These are phyloP conservation scores for Onchidella celtica DNA, from an alignment of 2,888 invertebrate species.

Conservation along the genomic window DNA sequence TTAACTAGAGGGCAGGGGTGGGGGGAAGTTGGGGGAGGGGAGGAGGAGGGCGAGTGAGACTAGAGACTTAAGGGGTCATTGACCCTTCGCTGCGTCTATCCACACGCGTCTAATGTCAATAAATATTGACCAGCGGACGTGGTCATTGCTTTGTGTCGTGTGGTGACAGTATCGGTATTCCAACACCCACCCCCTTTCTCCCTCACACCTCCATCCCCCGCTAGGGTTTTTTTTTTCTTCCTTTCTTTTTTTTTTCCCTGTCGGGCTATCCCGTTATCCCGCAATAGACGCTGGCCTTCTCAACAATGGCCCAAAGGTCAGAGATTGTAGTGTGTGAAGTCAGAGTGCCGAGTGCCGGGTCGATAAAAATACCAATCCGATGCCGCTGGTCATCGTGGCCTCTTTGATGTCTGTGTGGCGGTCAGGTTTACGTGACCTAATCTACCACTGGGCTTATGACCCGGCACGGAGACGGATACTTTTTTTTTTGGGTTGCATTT, in stretches of 20 bases:
- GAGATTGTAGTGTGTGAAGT: not conserved
- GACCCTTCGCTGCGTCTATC: not conserved
- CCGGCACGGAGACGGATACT: no score
- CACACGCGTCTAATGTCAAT: slow-evolving; percentile 31
- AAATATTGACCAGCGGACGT: slow-evolving; percentile 33
- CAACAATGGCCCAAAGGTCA: not conserved
- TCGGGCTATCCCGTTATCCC: not conserved
- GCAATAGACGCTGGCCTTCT: not conserved
- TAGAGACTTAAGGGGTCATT: not conserved
- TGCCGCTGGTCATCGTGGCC: not conserved
- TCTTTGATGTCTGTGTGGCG: no score
- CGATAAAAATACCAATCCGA: not conserved
- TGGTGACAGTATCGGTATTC: not conserved
- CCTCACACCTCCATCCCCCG: slow-evolving; percentile 6
- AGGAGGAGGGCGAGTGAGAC: not conserved
- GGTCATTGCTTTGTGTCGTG: slow-evolving; percentile 17
- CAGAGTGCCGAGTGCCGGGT: not conserved
- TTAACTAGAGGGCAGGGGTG: slow-evolving; percentile 1
- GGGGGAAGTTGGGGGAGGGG: not conserved
- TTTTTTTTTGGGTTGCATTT: no score
- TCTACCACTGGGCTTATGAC: no score
- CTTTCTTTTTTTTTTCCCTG: not conserved
- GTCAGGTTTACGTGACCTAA: no score
- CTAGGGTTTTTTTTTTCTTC: slow-evolving; percentile 1
- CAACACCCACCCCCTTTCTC: not conserved